Conservation (phyloP, 2,797 vertebrate genomes). For the Ibycter americanus region DNA sequence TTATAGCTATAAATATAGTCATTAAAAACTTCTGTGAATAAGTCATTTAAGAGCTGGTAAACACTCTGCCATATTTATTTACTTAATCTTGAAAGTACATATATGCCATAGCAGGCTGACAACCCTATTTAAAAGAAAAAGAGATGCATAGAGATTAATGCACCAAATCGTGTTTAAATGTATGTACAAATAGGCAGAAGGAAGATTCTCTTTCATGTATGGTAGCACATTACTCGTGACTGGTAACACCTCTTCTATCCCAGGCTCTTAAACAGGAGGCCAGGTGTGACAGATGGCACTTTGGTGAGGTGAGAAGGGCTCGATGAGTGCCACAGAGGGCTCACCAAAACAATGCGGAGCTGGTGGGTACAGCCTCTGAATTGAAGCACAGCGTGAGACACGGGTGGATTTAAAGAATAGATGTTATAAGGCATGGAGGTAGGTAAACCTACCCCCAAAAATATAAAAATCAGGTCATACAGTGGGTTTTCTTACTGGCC, state of each 20-base stretch:
- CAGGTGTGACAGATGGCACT: not conserved
- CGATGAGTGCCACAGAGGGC: not conserved
- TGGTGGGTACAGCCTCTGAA: not conserved
- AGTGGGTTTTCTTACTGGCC: not conserved
- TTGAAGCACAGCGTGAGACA: not conserved
- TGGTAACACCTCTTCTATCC: not conserved
- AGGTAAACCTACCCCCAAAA: not conserved
- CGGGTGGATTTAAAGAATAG: not conserved
- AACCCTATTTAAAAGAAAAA: not conserved
- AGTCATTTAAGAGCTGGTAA: not conserved
- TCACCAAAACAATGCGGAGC: fast-evolving
- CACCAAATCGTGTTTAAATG: not conserved
- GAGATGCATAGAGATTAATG: not conserved
- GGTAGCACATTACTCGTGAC: not conserved
- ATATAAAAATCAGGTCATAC: not conserved
- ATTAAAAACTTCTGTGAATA: not conserved
- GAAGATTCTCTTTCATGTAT: not conserved
- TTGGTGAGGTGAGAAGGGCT: not conserved
- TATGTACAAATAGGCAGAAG: not conserved
- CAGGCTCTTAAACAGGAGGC: not conserved
- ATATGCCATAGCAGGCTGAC: not conserved
- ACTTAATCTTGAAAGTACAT: not conserved
- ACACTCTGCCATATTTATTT: not conserved
- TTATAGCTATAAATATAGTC: not conserved
- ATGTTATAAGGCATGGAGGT: not conserved